These are phyloP conservation scores for Brachypteracias leptosomus DNA, from an alignment of 2,113 vertebrate genomes.

Conservation along the genomic window DNA sequence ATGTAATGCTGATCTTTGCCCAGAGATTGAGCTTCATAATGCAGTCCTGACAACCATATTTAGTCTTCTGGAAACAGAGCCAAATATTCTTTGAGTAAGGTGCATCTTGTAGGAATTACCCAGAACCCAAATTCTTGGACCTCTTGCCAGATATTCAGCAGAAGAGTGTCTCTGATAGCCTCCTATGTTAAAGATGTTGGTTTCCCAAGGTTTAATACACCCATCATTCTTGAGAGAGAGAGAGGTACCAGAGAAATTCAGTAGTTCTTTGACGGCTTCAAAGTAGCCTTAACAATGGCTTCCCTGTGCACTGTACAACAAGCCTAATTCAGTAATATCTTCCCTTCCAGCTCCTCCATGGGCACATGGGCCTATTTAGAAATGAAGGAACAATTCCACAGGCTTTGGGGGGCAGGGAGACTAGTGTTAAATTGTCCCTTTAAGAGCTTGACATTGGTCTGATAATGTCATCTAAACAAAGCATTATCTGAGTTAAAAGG, in stretches of 20 bases:
- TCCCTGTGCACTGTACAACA: neutral
- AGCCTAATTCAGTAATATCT: neutral
- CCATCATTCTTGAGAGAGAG: neutral
- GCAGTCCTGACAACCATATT: neutral
- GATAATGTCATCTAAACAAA: neutral
- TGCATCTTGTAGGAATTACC: neutral
- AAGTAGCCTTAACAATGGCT: neutral
- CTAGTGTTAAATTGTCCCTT: neutral
- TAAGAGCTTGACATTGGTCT: neutral
- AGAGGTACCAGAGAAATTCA: neutral
- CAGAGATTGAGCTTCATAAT: neutral
- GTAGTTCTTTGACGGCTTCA: neutral
- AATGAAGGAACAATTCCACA: neutral
- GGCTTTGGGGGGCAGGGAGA: neutral
- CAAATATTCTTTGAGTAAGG: neutral
- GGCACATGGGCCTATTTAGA: neutral
- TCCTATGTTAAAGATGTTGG: neutral
- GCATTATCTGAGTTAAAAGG: neutral
- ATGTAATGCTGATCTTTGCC: neutral
- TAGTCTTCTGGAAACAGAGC: neutral
- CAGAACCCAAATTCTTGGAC: neutral
- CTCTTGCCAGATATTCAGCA: neutral
- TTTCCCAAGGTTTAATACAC: neutral
- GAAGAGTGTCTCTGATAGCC: neutral
- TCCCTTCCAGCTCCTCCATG: neutral